These are phyloP conservation scores for Daboia siamensis DNA, from an alignment of 2,113 vertebrate species.

Conservation along the genomic window DNA sequence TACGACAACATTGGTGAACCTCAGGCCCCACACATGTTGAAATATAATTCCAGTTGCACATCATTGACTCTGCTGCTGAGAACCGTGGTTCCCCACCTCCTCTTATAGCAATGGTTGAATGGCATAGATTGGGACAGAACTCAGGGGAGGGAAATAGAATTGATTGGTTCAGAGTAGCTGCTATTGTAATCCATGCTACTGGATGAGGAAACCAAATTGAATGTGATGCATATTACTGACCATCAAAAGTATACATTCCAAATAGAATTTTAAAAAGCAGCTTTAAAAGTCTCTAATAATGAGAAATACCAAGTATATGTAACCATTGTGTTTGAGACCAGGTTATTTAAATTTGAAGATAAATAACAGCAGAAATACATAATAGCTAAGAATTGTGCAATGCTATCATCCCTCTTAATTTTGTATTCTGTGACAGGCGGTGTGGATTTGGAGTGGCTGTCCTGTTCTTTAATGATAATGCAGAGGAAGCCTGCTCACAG, in stretches of 20 bases:
- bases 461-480: neutral
- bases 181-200: neutral
- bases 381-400: neutral
- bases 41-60: neutral
- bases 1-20: neutral
- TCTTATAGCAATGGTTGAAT: neutral
- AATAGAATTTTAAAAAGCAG: neutral
- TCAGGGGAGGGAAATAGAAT: neutral
- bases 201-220: neutral
- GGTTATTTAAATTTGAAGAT: neutral
- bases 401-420: neutral
- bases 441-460: neutral
- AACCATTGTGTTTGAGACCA: neutral
- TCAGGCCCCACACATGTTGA: neutral
- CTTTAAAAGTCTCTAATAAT: neutral
- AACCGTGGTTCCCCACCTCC: neutral
- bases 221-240: neutral
- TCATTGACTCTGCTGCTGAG: neutral
- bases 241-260: neutral
- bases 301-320: neutral
- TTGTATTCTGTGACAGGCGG: neutral
- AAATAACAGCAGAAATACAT: neutral
- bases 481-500: neutral
- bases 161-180: slow-evolving; percentile 31
- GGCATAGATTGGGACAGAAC: neutral